Evolutionary conservation across 2,888 invertebrate species (phyloP), one percentile per base, ranked within the genome.

Genomic region (Oithona nana): DNA sequence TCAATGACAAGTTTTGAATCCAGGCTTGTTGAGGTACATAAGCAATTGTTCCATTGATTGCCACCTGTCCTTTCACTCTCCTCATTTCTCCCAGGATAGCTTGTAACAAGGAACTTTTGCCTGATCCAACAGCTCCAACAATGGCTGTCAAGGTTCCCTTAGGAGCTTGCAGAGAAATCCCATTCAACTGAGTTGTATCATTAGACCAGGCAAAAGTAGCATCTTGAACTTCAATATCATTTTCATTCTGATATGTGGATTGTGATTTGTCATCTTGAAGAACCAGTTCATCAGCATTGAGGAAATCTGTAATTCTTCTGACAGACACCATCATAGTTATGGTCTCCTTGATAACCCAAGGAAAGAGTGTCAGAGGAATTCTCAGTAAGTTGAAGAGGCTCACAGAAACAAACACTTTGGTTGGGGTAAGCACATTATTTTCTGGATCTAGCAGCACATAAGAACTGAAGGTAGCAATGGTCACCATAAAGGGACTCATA

Each of bases 381-480:
- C 94, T 82, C 70, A 97, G 82, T 70, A 95, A 90, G 80, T 95
- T 94, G 82, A 97, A 93, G 74, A 95, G 83, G 73, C 94, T 88
- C 71, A 97, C 80, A 70, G 94, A 88, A 70, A 94, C 93, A 78
- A 95, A 97, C 71, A 94, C 85, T 73, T 81, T 84, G 72, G 83
- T 78, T 28, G 88, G 83, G 69, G 84, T 85, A 73, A 93, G 77
- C 66, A 83, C 73, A 75, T 84, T 83, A 39, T 90, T 81, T 69
- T 79, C 78, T 52, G 68, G 68, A 39, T 72, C 70, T 11, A 70
- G 75, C 69, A 84, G 75, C 68, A 88, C 80, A 77, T 82, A 92
- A 65, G 86, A 83, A 70, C 39, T 39, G 39, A 39, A 39, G 39
- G 39, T 11, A 39, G 16, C 39, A 39, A 39, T 39, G 39, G 39